Evolutionary conservation across 2,113 vertebrate genomes (phyloP), one percentile per base, ranked within the genome.

Genomic region (Tinamus guttatus): DNA sequence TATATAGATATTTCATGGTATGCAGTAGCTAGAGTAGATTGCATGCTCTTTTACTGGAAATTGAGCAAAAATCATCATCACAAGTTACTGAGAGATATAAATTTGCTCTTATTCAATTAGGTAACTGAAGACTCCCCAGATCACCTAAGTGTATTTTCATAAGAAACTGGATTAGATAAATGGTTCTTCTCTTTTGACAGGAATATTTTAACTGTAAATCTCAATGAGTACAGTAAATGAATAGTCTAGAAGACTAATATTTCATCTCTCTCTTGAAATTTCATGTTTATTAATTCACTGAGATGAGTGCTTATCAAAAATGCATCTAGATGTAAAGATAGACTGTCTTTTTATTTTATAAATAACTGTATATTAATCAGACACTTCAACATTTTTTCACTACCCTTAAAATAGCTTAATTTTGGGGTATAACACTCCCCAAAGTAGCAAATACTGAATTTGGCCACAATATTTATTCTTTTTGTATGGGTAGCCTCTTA

Each of bases 81-180:
- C 79, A 96, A 92, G 69, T 91, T 96, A 87, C 96, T 96, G 90
- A 95, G 74, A 96, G 94, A 80, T 82, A 97, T 90, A 97, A 98
- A 97, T 96, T 96, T 84, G 73, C 93, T 94, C 92, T 96, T 92
- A 97, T 94, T 96, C 96, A 97, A 97, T 98, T 97, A 97, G 85
- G 76, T 97, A 95, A 96, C 74, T 97, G 97, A 97, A 97, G 97
- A 96, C 93, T 97, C 92, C 93, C 91, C 69, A 96, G 96, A 96
- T 85, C 84, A 96, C 87, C 84, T 89, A 98, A 93, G 75, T 92
- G 92, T 88, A 95, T 96, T 95, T 92, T 93, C 94, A 93, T 83
- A 95, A 93, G 75, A 97, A 98, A 96, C 34, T 82, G 89, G 89
- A 95, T 96, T 95, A 96, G 90, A 96, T 95, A 97, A 97, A 96